Evolutionary conservation across 2,888 invertebrate species (phyloP).

Genomic region (Scaptomyza flava): DNA sequence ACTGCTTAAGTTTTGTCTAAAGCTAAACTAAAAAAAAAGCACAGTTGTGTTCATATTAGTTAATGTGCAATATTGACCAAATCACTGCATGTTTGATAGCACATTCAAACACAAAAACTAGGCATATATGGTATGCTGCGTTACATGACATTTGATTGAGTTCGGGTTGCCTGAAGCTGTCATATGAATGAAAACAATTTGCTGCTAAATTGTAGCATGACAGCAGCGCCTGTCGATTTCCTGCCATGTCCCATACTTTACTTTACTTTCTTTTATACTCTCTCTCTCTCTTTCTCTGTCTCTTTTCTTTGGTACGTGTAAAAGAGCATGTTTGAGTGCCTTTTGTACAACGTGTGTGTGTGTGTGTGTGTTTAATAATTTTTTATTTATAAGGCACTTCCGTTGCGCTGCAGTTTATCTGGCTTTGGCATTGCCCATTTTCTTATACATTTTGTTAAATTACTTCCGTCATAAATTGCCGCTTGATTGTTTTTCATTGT

Average conservation of each 20-base stretch:
- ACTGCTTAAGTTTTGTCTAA: too few species aligned
- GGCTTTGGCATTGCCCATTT: constrained; percentile 32
- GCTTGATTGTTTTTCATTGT: constrained; percentile 47
- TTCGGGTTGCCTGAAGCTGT: constrained; percentile 57
- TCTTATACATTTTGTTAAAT: constrained; percentile 41
- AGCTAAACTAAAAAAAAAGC: not conserved
- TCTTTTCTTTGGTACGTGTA: constrained; percentile 8
- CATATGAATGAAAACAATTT: constrained; percentile 72
- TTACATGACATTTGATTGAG: constrained; percentile 51
- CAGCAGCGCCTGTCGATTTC: constrained; percentile 58
- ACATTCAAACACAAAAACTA: not conserved
- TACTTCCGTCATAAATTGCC: constrained; percentile 28
- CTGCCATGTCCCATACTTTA: constrained; percentile 47
- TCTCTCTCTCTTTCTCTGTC: constrained; percentile 3
- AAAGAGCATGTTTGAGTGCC: constrained; percentile 11
- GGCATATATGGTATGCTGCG: constrained; percentile 36
- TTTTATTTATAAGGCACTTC: constrained; percentile 56
- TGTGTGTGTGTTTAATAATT: constrained; percentile 46
- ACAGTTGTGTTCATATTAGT: constrained; percentile 4
- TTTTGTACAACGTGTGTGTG: constrained; percentile 5
- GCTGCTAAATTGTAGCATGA: constrained; percentile 68
- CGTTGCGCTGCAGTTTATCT: constrained; percentile 48
- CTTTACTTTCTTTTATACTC: not conserved
- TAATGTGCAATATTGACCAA: constrained; percentile 37
- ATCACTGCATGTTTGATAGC: constrained; percentile 15